Evolutionary conservation across 2,888 invertebrate species (phyloP), one percentile per base, ranked within the genome.

Genomic region (Patella ulyssiponensis): DNA sequence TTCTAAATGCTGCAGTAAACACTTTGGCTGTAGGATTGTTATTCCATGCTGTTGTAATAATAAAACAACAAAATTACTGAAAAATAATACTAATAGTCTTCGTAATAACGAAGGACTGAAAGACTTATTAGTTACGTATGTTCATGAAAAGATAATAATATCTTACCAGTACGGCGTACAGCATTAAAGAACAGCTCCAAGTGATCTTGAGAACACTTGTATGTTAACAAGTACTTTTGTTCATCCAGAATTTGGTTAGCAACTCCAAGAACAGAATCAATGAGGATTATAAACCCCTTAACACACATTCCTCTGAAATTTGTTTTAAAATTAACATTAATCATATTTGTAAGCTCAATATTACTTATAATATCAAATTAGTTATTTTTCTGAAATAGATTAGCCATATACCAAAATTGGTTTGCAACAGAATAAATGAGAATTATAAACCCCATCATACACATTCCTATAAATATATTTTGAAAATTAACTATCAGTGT

Each of bases 111-210:
- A 33, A 33, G 4, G 33, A 33, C 33, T 33, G 33, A 33, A 33
- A 33, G 33, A 2, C 33, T 33, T 2, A 33, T 33, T 33, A 33
- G 33, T 33, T 33, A 33, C 4, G 33, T 33, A 33, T 33, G 33
- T 33, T 33, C 33, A 56, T 56, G n/a, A 56, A 56, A 56, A 5
- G 4, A 14, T 56, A n/a, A 56, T 17, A 56, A 56, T 56, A 17
- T n/a, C 58, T 58, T 2, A 58, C 58, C 11, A n/a, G 58, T 17
- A n/a, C n/a, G 14, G 9, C 58, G n/a, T 9, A 58, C 58, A 14
- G 58, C 58, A 58, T 17, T 58, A 58, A 58, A n/a, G 14, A 56
- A 56, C n/a, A 56, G n/a, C 20, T 58, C 58, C 58, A 58, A 58
- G 15, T 58, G 58, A 58, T 58, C 58, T 58, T 58, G n/a, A 7